Evolutionary conservation across 2,797 vertebrate genomes (phyloP).

Genomic region (Notamacropus eugenii): DNA sequence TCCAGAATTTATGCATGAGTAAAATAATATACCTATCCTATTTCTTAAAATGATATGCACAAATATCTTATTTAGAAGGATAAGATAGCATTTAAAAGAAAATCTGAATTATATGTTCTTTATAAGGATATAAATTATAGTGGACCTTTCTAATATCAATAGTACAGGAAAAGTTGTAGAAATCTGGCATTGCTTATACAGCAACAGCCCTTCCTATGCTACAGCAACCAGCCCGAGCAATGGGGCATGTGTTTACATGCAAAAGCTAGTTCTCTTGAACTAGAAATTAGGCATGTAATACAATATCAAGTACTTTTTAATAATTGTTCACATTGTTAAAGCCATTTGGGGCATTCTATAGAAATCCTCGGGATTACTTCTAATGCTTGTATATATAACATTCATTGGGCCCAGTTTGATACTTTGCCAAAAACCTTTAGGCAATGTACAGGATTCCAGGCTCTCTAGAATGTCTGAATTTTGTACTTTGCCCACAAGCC

Average conservation of each 20-base stretch:
- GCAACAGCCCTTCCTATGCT: not conserved
- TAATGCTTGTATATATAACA: conserved; percentile 24
- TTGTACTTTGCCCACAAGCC: conserved; percentile 56
- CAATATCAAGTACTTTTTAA: conserved; percentile 32
- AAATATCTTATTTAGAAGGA: conserved; percentile 29
- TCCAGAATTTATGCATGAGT: conserved; percentile 38
- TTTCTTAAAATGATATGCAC: conserved; percentile 23
- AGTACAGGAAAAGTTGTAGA: conserved; percentile 47
- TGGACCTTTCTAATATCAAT: not conserved
- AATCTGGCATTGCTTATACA: conserved; percentile 36
- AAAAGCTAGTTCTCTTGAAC: conserved; percentile 43
- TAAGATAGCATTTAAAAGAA: conserved; percentile 44
- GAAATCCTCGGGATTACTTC: conserved; percentile 49
- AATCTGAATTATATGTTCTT: conserved; percentile 56
- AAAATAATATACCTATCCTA: conserved; percentile 15
- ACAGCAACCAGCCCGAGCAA: conserved; percentile 1
- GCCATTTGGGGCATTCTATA: conserved; percentile 50
- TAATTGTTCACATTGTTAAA: conserved; percentile 47
- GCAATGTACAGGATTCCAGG: conserved; percentile 5
- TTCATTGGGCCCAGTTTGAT: conserved; percentile 38
- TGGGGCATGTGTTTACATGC: conserved; percentile 1
- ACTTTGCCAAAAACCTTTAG: conserved; percentile 54
- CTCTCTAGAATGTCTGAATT: conserved; percentile 52
- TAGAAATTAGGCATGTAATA: conserved; percentile 23
- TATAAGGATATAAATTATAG: not conserved